Percentiles rank a stretch among this genome's conserved stretches.
Conservation (phyloP, 1,140 invertebrate species). For the Probaryconus sp. region DNA sequence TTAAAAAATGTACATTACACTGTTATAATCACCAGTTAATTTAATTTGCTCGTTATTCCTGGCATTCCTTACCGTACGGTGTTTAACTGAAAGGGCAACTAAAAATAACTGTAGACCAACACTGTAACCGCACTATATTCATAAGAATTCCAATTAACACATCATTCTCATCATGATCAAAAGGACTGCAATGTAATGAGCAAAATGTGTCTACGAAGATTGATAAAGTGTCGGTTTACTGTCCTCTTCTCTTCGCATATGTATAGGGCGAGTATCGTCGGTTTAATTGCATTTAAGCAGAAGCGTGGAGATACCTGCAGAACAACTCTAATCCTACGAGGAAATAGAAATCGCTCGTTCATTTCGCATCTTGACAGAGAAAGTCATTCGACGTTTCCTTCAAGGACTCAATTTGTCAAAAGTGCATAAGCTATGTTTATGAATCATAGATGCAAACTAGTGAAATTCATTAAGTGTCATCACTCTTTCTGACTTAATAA, state of each 20-base stretch:
- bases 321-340: slow-evolving; percentile 26
- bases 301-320: slow-evolving; percentile 17
- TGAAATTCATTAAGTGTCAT: slow-evolving; percentile 23
- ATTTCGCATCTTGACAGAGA: slow-evolving; percentile 48
- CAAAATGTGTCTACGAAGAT: slow-evolving; percentile 52
- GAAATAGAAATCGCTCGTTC: slow-evolving; percentile 49
- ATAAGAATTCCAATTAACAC: slow-evolving; percentile 32
- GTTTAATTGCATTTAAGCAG: slow-evolving; percentile 49
- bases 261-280: slow-evolving; percentile 28
- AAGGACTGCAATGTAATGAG: slow-evolving; percentile 33
- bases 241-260: slow-evolving; percentile 52
- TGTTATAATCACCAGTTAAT: too few relatives aligned
- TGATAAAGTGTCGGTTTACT: slow-evolving; percentile 56
- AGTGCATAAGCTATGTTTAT: slow-evolving; percentile 17
- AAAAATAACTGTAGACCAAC: slow-evolving; percentile 18
- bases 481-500: slow-evolving; percentile 3
- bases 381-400: slow-evolving; percentile 43
- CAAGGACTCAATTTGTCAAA: slow-evolving; percentile 47
- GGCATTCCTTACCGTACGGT: too few relatives aligned
- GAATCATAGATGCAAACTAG: slow-evolving; percentile 20
- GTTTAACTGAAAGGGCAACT: not conserved
- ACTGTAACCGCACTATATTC: slow-evolving; percentile 32
- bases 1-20: too few relatives aligned
- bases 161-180: slow-evolving; percentile 34
- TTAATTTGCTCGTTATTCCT: too few relatives aligned